Conservation (phyloP, 2,888 invertebrate species). For the Dicycla oo region DNA sequence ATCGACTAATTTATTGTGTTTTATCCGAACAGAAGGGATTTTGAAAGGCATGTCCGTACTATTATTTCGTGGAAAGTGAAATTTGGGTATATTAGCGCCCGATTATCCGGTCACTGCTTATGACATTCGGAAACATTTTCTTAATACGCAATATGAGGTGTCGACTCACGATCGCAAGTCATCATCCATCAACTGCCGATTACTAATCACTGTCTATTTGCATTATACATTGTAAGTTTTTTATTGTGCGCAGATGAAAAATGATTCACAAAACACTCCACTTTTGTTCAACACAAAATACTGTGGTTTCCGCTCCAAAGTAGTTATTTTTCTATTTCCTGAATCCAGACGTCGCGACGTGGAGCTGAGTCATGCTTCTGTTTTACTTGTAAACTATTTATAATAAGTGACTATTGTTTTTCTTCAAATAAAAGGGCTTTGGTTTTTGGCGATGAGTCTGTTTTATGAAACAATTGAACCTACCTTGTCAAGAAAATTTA, state of each 20-base stretch:
- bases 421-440: not conserved
- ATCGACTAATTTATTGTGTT: too few species aligned
- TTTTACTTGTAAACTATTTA: conserved; percentile 42
- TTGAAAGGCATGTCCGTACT: too few species aligned
- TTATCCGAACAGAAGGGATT: too few species aligned
- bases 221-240: conserved; percentile 48
- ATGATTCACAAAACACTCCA: conserved; percentile 54
- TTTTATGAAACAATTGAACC: not conserved
- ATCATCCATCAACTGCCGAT: conserved; percentile 10
- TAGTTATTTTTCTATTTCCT: conserved; percentile 56
- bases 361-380: conserved; percentile 40
- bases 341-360: conserved; percentile 46
- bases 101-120: too few species aligned
- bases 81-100: too few species aligned
- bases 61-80: too few species aligned
- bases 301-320: conserved; percentile 55
- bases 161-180: not conserved
- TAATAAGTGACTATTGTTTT: conserved; percentile 26
- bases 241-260: conserved; percentile 41
- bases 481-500: not conserved
- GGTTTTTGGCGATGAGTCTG: too few species aligned
- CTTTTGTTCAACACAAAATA: conserved; percentile 46
- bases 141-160: conserved; percentile 6
- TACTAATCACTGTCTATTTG: conserved; percentile 32
- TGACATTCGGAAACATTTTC: conserved; percentile 3